A percentile compares a stretch with the other conserved stretches of the same genome.
These are phyloP conservation scores for Dipus sagitta DNA, from an alignment of 2,797 vertebrate genomes.

Conservation along the genomic window DNA sequence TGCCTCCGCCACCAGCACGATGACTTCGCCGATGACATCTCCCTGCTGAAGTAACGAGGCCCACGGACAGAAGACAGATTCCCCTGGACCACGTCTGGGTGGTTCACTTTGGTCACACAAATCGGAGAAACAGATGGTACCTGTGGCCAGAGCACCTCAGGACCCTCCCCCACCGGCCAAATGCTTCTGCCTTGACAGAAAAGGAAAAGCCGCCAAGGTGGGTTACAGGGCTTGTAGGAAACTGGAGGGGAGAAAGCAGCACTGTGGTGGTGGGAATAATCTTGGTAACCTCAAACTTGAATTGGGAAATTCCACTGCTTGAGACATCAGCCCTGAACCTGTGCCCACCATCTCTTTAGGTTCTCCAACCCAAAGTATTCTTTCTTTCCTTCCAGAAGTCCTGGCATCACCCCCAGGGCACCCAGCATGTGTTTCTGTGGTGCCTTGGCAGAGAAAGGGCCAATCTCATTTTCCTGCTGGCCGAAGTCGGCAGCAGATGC, in stretches of 20 bases:
- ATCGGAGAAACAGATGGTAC: slow-evolving; percentile 57
- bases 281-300: slow-evolving; percentile 60
- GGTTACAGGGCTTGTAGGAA: slow-evolving; percentile 51
- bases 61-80: not conserved
- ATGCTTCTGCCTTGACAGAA: slow-evolving; percentile 68
- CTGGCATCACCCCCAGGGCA: slow-evolving; percentile 47
- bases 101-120: slow-evolving; percentile 56
- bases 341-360: slow-evolving; percentile 48
- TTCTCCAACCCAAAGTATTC: slow-evolving; percentile 59
- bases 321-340: slow-evolving; percentile 69
- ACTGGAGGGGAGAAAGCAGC: slow-evolving; percentile 37
- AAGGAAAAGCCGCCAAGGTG: slow-evolving; percentile 58
- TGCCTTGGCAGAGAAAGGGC: slow-evolving; percentile 56
- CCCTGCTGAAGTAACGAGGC: slow-evolving; percentile 94
- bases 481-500: slow-evolving; percentile 31
- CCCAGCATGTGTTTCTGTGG: not conserved
- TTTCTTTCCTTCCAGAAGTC: slow-evolving; percentile 61
- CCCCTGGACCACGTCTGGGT: slow-evolving; percentile 38
- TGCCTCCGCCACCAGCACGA: slow-evolving; percentile 94
- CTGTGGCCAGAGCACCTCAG: slow-evolving; percentile 72
- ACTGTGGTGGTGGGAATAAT: slow-evolving; percentile 52
- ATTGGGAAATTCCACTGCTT: slow-evolving; percentile 73
- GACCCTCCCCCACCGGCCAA: slow-evolving; percentile 64
- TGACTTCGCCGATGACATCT: slow-evolving; percentile 98
- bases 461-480: slow-evolving; percentile 41